Conservation (phyloP, 2,888 invertebrate genomes). For the Biston stratarius region DNA sequence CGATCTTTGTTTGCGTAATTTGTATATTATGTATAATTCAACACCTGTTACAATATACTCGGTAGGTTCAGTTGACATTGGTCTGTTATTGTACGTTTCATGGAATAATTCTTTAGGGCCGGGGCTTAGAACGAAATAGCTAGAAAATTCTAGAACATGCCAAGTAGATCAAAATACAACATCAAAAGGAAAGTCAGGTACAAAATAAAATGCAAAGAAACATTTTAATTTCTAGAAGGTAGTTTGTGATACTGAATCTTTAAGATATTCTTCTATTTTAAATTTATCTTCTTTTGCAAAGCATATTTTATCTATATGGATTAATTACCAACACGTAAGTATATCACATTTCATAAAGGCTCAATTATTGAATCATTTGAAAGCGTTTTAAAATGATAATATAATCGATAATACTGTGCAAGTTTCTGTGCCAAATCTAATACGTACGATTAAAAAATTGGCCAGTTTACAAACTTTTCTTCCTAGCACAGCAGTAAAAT, state of each 20-base stretch:
- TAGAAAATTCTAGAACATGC: conserved; percentile 20
- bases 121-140: not conserved
- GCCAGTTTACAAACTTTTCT: no score
- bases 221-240: conserved; percentile 3
- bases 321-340: no score
- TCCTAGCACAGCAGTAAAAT: no score
- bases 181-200: conserved; percentile 6
- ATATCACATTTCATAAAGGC: no score
- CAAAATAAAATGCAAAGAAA: conserved; percentile 7
- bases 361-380: no score
- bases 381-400: no score
- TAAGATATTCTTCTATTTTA: not conserved
- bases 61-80: conserved; percentile 8
- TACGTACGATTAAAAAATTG: no score
- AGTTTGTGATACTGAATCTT: conserved; percentile 28
- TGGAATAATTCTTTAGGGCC: conserved; percentile 12
- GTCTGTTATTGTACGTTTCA: conserved; percentile 5
- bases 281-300: no score
- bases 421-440: no score
- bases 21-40: conserved; percentile 12
- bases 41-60: conserved; percentile 26
- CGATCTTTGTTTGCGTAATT: conserved; percentile 27
- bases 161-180: conserved; percentile 23
- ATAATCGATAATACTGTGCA: no score
- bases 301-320: no score